phyloP scores from a whole-genome alignment of 2,113 vertebrate genomes.

The Dicentrarchus labrax region DNA sequence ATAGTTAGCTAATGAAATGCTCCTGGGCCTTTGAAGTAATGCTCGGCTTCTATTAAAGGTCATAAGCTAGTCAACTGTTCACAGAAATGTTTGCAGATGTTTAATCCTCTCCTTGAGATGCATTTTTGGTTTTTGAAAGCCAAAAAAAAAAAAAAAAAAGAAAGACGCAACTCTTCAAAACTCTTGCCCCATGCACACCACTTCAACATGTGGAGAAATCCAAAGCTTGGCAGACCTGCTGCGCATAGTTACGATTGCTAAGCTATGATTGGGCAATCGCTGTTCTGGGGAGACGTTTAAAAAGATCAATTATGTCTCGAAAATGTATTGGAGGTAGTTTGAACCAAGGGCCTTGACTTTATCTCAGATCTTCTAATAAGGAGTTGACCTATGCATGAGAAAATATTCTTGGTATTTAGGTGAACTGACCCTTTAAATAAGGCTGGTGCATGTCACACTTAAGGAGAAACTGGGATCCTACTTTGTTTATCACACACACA shows the following conservation, averaged over 20 bases:
- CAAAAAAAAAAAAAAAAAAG: not conserved
- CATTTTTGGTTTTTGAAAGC: not conserved
- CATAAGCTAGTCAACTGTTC: not conserved
- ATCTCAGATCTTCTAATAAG: not conserved
- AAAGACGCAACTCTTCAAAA: no score
- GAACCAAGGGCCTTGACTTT: not conserved
- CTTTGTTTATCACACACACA: constrained; percentile 6
- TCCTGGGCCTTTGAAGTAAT: not conserved
- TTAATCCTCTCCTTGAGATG: no score
- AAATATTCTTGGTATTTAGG: not conserved
- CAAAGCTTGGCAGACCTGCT: no score
- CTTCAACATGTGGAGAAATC: no score
- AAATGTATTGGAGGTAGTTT: not conserved
- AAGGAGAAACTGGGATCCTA: not conserved
- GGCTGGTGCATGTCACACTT: not conserved
- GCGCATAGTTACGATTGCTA: not conserved
- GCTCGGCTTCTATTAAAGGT: not conserved
- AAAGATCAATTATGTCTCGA: not conserved
- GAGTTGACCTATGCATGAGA: not conserved
- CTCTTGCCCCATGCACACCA: no score
- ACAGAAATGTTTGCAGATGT: not conserved
- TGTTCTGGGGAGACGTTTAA: not conserved
- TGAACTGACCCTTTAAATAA: not conserved
- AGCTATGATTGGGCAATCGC: not conserved
- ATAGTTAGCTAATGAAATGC: not conserved